Base-by-base conservation (phyloP, 2,797 vertebrate genomes). In the Ptychadena robeensis region DNA sequence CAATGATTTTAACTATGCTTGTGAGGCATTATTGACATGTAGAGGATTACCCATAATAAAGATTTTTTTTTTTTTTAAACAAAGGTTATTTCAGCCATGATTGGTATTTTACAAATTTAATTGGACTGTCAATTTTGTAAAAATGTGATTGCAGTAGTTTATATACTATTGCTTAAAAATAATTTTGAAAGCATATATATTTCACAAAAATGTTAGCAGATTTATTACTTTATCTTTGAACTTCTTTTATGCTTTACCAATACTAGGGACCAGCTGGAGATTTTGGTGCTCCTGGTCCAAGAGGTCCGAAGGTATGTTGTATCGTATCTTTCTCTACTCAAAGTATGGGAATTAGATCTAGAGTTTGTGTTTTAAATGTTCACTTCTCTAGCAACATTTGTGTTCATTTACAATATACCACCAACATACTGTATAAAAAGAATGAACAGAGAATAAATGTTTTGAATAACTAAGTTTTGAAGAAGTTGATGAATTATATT, bases 251-350 rank as follows among this genome's bases (percentile, higher is more conserved):
- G 22, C 1, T 30, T 32, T 59, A 57, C 53, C 15, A 84, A 86
- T 89, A 89, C 79, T 87, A 99, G 97, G 95, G 93, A n/a, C 91
- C 93, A 25, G 90, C 86, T 87, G 94, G 94, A 11, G 87, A 87
- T 83, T 88, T 94, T 87, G 91, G 95, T 82, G 86, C 82, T 67
- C 93, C 95, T 87, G 97, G 96, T 44, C 95, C 96, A 80, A 95
- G 98, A 0, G 98, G 97, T 27, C 96, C 97, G 83, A 99, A 99
- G 97, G 98, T 99, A 95, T 10, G 67, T 63, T 37, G 27, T 5
- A 10, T 9, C 7, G 44, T 53, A 53, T 5, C 3, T 53, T 22
- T n/a, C 18, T 18, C 44, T 53, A 18, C 7, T 22, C 18, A 22
- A 53, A 5, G 18, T 53, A 53, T 22, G 7, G 1, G 22, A 53